Evolutionary conservation across 1,140 invertebrate genomes (phyloP).

Genomic region (Diabrotica virgifera): DNA sequence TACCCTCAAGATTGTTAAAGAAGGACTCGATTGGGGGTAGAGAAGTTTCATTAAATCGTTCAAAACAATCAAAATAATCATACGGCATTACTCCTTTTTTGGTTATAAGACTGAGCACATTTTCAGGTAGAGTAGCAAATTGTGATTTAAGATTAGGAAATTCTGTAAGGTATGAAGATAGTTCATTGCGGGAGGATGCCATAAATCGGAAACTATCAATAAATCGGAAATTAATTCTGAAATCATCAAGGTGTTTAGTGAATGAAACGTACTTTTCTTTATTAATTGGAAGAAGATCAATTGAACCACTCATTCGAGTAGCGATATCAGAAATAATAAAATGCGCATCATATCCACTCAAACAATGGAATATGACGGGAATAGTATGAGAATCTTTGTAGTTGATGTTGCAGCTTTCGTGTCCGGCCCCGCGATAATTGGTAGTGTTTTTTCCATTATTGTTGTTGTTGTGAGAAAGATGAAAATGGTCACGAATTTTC

Average conservation of each 20-base stretch:
- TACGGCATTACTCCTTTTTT: not conserved
- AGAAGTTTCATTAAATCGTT: not conserved
- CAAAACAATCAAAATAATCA: not conserved
- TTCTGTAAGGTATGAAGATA: conserved; percentile 18
- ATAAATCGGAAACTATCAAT: conserved; percentile 33
- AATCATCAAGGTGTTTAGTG: conserved; percentile 15
- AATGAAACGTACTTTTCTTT: conserved; percentile 34
- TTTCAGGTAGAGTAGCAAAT: not conserved
- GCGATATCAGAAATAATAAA: conserved; percentile 22
- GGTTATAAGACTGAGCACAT: not conserved
- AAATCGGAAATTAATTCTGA: conserved; percentile 24
- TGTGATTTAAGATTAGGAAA: conserved; percentile 14
- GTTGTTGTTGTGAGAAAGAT: conserved; percentile 40
- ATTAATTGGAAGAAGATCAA: conserved; percentile 28
- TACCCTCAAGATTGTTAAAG: conserved; percentile 40
- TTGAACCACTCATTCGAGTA: conserved; percentile 14
- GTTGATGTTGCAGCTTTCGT: conserved; percentile 44
- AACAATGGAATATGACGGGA: conserved; percentile 33
- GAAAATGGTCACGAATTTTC: conserved; percentile 24
- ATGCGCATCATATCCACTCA: conserved; percentile 29
- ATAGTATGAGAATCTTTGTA: conserved; percentile 35
- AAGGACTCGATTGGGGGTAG: not conserved
- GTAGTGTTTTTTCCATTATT: conserved; percentile 19
- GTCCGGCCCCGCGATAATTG: conserved; percentile 37
- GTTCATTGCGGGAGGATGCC: conserved; percentile 23